Conservation (phyloP, 2,113 vertebrate species). For the Anhinga rufa region DNA sequence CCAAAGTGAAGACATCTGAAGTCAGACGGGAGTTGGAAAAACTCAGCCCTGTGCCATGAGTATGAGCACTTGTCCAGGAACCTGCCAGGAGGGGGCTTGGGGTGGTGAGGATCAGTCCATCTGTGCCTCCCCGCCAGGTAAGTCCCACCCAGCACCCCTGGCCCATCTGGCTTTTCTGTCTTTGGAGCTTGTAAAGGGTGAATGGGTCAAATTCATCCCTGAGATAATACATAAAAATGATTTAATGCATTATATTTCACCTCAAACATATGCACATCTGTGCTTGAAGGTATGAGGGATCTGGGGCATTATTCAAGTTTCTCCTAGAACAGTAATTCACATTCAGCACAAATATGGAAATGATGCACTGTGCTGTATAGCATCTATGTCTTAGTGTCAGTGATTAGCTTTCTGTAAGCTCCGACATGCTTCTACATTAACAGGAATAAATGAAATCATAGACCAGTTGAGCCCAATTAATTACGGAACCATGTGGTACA, state of each 20-base stretch:
- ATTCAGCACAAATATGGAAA: neutral
- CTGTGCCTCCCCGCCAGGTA: accelerated
- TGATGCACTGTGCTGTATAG: neutral
- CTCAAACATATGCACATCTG: neutral
- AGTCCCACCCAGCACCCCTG: neutral
- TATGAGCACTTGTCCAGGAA: neutral
- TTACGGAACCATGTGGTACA: neutral
- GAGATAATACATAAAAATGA: neutral
- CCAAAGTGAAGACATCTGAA: accelerated
- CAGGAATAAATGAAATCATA: slow-evolving; percentile 15
- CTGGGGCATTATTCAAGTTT: neutral
- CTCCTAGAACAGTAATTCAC: neutral
- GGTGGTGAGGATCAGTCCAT: neutral
- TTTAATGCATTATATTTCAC: neutral
- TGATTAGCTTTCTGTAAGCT: slow-evolving; percentile 11
- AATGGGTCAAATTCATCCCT: neutral
- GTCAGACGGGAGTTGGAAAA: neutral
- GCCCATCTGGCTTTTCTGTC: neutral
- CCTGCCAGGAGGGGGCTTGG: neutral
- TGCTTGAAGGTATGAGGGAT: neutral
- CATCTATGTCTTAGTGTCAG: neutral
- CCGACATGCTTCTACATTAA: neutral
- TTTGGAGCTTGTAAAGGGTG: neutral
- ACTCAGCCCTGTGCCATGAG: neutral
- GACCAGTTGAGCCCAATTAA: neutral